Evolutionary conservation across 1,140 invertebrate genomes (phyloP), one percentile per base, ranked within the genome.

Genomic region (Geopemphigus sp.): DNA sequence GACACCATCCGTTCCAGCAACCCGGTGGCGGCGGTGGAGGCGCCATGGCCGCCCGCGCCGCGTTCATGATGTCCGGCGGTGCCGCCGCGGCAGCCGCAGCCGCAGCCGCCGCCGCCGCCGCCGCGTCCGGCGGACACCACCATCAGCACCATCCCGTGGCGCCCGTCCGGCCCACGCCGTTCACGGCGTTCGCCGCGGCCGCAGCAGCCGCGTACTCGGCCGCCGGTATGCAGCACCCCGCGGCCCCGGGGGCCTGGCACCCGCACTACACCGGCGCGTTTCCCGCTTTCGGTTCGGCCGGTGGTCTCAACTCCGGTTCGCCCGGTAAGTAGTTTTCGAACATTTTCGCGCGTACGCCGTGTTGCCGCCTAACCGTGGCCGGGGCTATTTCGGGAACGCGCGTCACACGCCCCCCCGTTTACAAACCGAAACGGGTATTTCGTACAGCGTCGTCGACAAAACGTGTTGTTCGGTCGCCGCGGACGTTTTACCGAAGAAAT

Each of bases 111-210:
- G 80, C 76, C 26, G 81, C 14, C 1, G 57, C 39, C 39, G 59
- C 47, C 78, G 80, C 24, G 73, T 56, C 78, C n/a, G 80, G 26
- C 17, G 61, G 57, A 6, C 80, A 73, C 47, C 80, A 73, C 22
- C 57, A 63, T 17, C 76, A 73, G 14, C 68, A 80, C 11, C 80
- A 82, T 64, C 47, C 78, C 14, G 82, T 84, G 5, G 74, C 82
- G 19, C 84, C 84, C 2, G 83, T 84, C 15, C 78, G 84, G n/a
- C 84, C 84, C 1, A 84, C 84, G 1, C 84, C 84, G 15, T 84
- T 84, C 81, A 84, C 82, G 39, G 83, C 83, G 5, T 82, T 84
- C 61, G 84, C 83, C 14, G 83, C 83, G 0, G 82, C 83, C 1
- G 84, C 84, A 0, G 83, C 83, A 0, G 83, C 83, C 19, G 83